These are phyloP conservation scores for Sarcoramphus papa DNA, from an alignment of 2,797 vertebrate genomes.

Conservation along the genomic window DNA sequence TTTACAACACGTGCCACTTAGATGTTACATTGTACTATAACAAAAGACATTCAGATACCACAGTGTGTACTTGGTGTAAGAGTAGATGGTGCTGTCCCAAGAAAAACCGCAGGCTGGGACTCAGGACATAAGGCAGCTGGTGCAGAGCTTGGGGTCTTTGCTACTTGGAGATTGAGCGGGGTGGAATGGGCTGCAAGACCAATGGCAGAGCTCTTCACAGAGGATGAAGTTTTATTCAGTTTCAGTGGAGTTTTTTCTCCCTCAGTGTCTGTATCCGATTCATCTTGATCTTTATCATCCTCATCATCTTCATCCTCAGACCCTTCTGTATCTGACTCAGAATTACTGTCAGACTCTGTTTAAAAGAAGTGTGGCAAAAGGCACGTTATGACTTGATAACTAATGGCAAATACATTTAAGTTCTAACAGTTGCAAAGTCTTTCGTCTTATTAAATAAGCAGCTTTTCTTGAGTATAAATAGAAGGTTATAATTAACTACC, in stretches of 20 bases:
- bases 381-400: slow-evolving; percentile 49
- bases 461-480: neutral
- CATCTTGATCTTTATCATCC: slow-evolving; percentile 82
- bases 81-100: slow-evolving; percentile 72
- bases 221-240: slow-evolving; percentile 73
- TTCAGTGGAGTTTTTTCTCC: slow-evolving; percentile 79
- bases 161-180: slow-evolving; percentile 82
- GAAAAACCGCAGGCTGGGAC: slow-evolving; percentile 74
- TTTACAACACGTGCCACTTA: neutral
- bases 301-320: slow-evolving; percentile 86
- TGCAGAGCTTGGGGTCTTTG: slow-evolving; percentile 75
- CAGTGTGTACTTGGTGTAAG: slow-evolving; percentile 75
- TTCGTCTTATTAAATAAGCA: neutral
- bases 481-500: neutral
- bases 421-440: neutral
- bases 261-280: slow-evolving; percentile 84
- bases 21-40: neutral
- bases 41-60: slow-evolving; percentile 76
- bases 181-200: slow-evolving; percentile 77
- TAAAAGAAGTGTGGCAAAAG: slow-evolving; percentile 56
- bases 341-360: slow-evolving; percentile 90
- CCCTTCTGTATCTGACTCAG: slow-evolving; percentile 87
- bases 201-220: slow-evolving; percentile 77
- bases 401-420: neutral
- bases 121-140: slow-evolving; percentile 77